Conservation (phyloP, 2,113 vertebrate genomes). For the Oryzias melastigma region DNA sequence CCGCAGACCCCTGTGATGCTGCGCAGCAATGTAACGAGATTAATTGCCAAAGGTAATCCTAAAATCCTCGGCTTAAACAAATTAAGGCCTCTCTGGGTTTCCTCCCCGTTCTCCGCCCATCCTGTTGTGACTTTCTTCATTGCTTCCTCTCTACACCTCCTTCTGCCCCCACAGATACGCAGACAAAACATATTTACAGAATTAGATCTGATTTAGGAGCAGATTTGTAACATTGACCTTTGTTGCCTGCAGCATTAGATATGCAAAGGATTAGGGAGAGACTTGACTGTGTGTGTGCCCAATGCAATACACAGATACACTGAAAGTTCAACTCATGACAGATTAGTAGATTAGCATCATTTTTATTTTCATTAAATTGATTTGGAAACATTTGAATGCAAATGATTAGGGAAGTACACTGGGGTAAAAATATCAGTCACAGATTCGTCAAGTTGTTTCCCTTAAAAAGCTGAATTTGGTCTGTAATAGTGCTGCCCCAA, state of each 20-base stretch:
- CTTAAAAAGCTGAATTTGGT: too few species aligned
- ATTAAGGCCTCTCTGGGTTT: slow-evolving; percentile 52
- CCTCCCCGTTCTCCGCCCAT: slow-evolving; percentile 30
- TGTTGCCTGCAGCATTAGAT: slow-evolving; percentile 8
- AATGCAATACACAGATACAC: too few species aligned
- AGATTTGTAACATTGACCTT: slow-evolving; percentile 22
- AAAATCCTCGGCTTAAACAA: slow-evolving; percentile 73
- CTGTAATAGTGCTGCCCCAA: too few species aligned
- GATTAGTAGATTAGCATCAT: too few species aligned
- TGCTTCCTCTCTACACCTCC: background rate
- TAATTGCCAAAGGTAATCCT: slow-evolving; percentile 75
- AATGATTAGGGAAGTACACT: too few species aligned
- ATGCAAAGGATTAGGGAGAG: slow-evolving; percentile 30
- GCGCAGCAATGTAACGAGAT: slow-evolving; percentile 65
- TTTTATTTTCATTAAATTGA: too few species aligned
- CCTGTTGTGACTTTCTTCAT: background rate
- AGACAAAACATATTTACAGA: slow-evolving; percentile 13
- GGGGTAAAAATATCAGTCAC: too few species aligned
- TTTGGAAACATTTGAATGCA: too few species aligned
- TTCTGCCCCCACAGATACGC: background rate
- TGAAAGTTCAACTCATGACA: too few species aligned
- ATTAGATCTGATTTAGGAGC: slow-evolving; percentile 26
- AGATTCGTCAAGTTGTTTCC: too few species aligned
- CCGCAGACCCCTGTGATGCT: slow-evolving; percentile 20
- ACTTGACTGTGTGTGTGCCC: background rate